These are phyloP conservation scores for Lasiommata megera DNA, from an alignment of 2,888 invertebrate species.

Conservation along the genomic window DNA sequence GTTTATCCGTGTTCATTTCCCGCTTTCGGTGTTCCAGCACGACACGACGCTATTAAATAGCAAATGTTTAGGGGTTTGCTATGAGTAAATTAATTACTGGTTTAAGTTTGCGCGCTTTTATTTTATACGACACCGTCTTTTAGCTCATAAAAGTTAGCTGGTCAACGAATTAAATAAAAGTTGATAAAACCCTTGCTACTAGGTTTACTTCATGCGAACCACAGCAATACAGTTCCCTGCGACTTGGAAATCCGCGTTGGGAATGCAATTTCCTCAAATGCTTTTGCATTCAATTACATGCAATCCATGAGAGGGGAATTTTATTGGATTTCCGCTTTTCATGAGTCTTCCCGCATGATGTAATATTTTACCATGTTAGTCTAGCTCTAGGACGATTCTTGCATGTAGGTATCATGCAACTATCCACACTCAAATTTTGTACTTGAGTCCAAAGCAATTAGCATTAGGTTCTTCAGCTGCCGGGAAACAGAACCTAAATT, in stretches of 20 bases:
- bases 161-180: not conserved
- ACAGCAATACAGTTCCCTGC: slow-evolving; percentile 25
- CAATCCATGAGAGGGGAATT: slow-evolving; percentile 12
- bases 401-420: not conserved
- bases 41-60: too few relatives aligned
- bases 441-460: too few relatives aligned
- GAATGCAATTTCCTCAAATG: slow-evolving; percentile 55
- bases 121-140: not conserved
- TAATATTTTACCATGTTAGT: not conserved
- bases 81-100: too few relatives aligned
- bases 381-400: not conserved
- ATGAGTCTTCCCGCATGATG: not conserved
- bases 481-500: too few relatives aligned
- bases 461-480: too few relatives aligned
- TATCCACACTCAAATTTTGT: too few relatives aligned
- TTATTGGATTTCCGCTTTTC: slow-evolving; percentile 10
- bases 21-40: too few relatives aligned
- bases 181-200: not conserved
- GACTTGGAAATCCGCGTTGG: slow-evolving; percentile 38
- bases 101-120: too few relatives aligned
- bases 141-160: not conserved
- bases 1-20: too few relatives aligned
- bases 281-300: slow-evolving; percentile 52
- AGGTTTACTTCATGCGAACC: slow-evolving; percentile 9
- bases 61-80: too few relatives aligned